Evolutionary conservation across 2,113 vertebrate genomes (phyloP).

Genomic region (Nasalis larvatus): DNA sequence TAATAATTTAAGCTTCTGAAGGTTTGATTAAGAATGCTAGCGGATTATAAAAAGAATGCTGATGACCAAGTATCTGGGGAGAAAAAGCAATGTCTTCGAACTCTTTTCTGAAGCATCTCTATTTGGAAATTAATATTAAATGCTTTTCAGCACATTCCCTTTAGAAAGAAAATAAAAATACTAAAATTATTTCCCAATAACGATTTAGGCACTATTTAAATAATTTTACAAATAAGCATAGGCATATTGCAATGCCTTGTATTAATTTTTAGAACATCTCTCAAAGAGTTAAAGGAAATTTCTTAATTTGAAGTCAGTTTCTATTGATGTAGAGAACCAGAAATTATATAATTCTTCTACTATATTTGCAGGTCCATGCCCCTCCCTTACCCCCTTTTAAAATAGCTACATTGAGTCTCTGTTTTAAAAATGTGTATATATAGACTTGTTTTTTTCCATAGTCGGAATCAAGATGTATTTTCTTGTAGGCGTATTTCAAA

Average conservation of each 20-base stretch:
- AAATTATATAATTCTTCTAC: background rate
- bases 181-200: background rate
- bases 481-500: background rate
- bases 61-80: conserved; percentile 64
- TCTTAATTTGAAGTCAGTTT: background rate
- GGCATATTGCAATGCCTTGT: background rate
- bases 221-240: background rate
- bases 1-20: conserved; percentile 86
- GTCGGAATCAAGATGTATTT: conserved; percentile 7
- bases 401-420: background rate
- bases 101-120: conserved; percentile 41
- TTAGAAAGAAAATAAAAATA: background rate
- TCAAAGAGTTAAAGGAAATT: background rate
- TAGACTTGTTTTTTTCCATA: background rate
- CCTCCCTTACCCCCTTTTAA: background rate
- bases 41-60: conserved; percentile 82
- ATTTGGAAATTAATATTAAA: conserved; percentile 68
- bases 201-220: background rate
- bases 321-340: background rate
- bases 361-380: background rate
- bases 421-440: background rate
- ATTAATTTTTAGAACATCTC: conserved; percentile 17
- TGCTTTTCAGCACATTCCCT: conserved; percentile 45
- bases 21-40: conserved; percentile 81
- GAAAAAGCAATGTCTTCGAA: conserved; percentile 78